Percentiles rank a stretch among this genome's conserved stretches.
phyloP scores from a whole-genome alignment of 1,140 invertebrate species.

The Temnothorax longispinosus region DNA sequence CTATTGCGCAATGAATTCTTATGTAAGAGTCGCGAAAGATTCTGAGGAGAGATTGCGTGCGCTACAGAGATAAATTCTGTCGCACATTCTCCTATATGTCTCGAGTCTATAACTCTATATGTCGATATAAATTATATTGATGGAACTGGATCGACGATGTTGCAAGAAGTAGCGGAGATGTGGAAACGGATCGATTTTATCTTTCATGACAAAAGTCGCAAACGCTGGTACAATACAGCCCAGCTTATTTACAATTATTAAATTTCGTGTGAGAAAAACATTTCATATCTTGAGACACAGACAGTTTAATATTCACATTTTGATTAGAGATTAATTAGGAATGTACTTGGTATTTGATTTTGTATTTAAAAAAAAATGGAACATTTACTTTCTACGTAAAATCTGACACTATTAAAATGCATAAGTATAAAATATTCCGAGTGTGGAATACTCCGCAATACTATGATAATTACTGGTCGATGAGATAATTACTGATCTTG shows the following conservation, averaged over 20 bases:
- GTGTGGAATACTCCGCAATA: neutral
- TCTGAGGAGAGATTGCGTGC: neutral
- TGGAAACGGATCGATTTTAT: constrained; percentile 5
- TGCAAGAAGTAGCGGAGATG: neutral
- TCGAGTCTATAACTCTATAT: neutral
- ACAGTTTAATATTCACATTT: neutral
- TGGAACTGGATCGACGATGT: neutral
- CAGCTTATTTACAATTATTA: neutral
- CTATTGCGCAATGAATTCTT: constrained; percentile 14
- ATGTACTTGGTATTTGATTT: too few species aligned
- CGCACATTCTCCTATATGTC: neutral
- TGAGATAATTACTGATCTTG: neutral
- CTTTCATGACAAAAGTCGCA: neutral
- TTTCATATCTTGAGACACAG: neutral
- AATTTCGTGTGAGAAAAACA: neutral
- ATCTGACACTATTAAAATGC: neutral
- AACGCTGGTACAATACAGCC: neutral
- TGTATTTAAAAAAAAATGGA: too few species aligned
- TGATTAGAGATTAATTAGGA: neutral
- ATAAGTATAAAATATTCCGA: too few species aligned
- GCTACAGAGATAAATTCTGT: constrained; percentile 25
- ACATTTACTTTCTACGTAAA: neutral
- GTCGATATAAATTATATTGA: neutral
- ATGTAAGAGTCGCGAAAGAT: constrained; percentile 11
- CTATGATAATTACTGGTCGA: neutral